phyloP scores from a whole-genome alignment of 2,797 vertebrate genomes.

The Gallirallus australis region DNA sequence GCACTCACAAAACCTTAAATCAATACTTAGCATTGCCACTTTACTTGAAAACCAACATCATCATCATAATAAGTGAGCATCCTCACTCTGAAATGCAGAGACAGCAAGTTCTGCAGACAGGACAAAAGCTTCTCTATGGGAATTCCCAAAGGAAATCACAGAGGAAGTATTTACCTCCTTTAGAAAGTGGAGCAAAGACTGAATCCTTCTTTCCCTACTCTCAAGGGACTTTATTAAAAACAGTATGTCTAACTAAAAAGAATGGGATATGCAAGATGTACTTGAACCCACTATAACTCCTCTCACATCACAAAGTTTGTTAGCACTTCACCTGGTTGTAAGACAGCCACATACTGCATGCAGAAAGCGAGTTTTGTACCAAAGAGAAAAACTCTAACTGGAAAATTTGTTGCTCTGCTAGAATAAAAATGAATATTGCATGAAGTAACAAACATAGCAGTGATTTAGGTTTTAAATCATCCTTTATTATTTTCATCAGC shows the following conservation, averaged over 20 bases:
- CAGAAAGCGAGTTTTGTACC: neutral
- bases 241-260: neutral
- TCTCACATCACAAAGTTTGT: fast-evolving
- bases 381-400: neutral
- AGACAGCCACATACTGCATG: neutral
- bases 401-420: neutral
- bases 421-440: neutral
- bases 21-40: slow-evolving; percentile 55
- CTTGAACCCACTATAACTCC: neutral
- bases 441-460: neutral
- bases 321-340: neutral
- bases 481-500: slow-evolving; percentile 29
- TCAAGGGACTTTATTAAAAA: neutral
- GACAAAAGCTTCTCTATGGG: neutral
- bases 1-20: slow-evolving; percentile 43
- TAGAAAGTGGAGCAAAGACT: slow-evolving; percentile 4
- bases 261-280: neutral
- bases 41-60: slow-evolving; percentile 53
- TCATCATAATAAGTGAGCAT: slow-evolving; percentile 10
- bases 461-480: neutral
- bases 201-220: neutral
- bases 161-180: slow-evolving; percentile 43
- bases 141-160: slow-evolving; percentile 39
- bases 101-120: neutral
- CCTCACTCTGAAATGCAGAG: slow-evolving; percentile 11